Conservation (phyloP, 1,140 invertebrate genomes). For the Sesamia nonagrioides region DNA sequence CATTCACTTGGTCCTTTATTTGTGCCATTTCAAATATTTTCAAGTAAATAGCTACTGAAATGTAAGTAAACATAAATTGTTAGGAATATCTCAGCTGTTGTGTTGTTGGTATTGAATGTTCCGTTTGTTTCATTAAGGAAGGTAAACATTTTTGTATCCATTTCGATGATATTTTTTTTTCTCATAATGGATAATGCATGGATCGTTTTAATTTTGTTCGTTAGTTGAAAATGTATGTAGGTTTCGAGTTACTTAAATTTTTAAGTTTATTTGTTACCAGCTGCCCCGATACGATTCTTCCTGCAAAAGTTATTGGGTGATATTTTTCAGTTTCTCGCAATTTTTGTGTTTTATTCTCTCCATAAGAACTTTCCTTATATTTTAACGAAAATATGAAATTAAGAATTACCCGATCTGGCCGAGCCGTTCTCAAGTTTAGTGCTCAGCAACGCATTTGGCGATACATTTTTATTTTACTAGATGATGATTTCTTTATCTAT, state of each 20-base stretch:
- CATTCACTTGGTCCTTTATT: not conserved
- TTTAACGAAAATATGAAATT: no score
- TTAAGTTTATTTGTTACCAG: no score
- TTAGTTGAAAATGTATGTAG: not conserved
- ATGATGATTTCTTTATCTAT: no score
- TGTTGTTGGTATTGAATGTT: not conserved
- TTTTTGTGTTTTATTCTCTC: no score
- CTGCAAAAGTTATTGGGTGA: no score
- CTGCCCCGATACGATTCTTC: no score
- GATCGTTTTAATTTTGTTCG: not conserved
- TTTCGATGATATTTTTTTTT: constrained; percentile 9
- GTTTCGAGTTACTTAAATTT: not conserved
- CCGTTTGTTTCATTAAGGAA: not conserved
- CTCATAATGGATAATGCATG: not conserved
- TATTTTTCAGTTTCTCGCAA: no score
- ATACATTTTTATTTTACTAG: no score
- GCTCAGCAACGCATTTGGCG: no score
- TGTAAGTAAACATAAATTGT: not conserved
- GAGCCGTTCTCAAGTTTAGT: no score
- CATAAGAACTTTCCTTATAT: no score
- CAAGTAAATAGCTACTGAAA: not conserved
- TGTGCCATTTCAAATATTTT: not conserved
- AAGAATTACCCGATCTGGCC: no score
- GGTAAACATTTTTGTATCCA: constrained; percentile 1
- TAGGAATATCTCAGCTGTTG: not conserved